These are phyloP conservation scores for Tapirus indicus DNA, from an alignment of 2,797 vertebrate genomes.

Conservation along the genomic window DNA sequence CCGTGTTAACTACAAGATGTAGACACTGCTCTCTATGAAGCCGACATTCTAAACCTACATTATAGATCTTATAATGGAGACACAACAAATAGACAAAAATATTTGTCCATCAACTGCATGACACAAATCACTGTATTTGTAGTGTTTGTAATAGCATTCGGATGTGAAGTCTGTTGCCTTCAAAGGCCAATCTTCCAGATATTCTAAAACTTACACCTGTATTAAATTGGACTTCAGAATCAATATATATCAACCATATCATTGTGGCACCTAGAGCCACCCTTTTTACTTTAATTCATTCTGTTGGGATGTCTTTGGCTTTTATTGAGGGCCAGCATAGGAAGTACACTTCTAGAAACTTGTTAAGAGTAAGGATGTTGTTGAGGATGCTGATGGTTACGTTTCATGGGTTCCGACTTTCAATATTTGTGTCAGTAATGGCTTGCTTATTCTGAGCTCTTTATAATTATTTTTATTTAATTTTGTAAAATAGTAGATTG, in stretches of 20 bases:
- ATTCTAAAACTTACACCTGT: neutral
- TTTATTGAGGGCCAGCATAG: neutral
- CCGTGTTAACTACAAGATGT: neutral
- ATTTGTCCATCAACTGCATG: neutral
- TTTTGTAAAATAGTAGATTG: neutral
- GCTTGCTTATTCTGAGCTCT: neutral
- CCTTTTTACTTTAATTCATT: neutral
- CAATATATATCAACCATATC: neutral
- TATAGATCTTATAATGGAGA: neutral
- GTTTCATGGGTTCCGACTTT: neutral
- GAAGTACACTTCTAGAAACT: neutral
- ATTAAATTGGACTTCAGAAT: constrained; percentile 13
- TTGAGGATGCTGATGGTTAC: neutral
- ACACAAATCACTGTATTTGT: neutral
- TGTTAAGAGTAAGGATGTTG: neutral
- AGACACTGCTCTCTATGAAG: neutral
- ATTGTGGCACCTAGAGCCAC: neutral
- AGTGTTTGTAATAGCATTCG: neutral
- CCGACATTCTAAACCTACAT: neutral
- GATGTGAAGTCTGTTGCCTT: neutral
- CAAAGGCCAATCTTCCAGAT: neutral
- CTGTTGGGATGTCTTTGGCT: neutral
- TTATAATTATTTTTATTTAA: constrained; percentile 32
- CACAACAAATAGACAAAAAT: neutral
- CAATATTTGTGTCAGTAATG: neutral